These are phyloP conservation scores for Polyommatus icarus DNA, from an alignment of 2,888 invertebrate genomes.

Conservation along the genomic window DNA sequence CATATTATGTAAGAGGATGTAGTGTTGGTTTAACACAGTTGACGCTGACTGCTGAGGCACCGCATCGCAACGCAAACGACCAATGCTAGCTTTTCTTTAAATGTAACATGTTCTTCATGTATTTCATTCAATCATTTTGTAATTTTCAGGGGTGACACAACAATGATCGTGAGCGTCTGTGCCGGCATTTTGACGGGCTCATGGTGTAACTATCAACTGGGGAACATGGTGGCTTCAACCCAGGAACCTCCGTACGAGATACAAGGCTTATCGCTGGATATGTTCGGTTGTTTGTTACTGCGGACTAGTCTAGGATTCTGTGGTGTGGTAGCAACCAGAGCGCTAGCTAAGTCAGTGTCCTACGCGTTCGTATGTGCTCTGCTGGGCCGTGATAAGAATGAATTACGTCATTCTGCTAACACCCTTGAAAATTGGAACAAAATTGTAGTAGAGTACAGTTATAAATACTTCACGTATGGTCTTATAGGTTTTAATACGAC, in stretches of 20 bases:
- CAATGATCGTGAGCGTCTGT: conserved; percentile 91
- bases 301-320: conserved; percentile 88
- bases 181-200: conserved; percentile 89
- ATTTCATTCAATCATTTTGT: not conserved
- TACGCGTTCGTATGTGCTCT: conserved; percentile 86
- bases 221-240: conserved; percentile 83
- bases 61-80: too few relatives aligned
- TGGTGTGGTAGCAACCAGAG: conserved; percentile 85
- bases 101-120: too few relatives aligned
- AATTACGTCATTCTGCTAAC: conserved; percentile 83
- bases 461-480: conserved; percentile 90
- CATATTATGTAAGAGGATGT: too few relatives aligned
- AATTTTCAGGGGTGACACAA: conserved; percentile 90
- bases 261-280: conserved; percentile 88
- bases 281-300: conserved; percentile 84
- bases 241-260: conserved; percentile 86
- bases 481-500: conserved; percentile 89
- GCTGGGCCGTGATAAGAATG: conserved; percentile 83
- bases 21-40: too few relatives aligned
- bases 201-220: conserved; percentile 91
- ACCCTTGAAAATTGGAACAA: conserved; percentile 85
- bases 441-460: conserved; percentile 88
- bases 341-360: conserved; percentile 84
- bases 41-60: too few relatives aligned
- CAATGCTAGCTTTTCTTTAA: too few relatives aligned